Percentiles rank a stretch among this genome's conserved stretches.
These are phyloP conservation scores for Hippocampus comes DNA, from an alignment of 2,113 vertebrate species.

Conservation along the genomic window DNA sequence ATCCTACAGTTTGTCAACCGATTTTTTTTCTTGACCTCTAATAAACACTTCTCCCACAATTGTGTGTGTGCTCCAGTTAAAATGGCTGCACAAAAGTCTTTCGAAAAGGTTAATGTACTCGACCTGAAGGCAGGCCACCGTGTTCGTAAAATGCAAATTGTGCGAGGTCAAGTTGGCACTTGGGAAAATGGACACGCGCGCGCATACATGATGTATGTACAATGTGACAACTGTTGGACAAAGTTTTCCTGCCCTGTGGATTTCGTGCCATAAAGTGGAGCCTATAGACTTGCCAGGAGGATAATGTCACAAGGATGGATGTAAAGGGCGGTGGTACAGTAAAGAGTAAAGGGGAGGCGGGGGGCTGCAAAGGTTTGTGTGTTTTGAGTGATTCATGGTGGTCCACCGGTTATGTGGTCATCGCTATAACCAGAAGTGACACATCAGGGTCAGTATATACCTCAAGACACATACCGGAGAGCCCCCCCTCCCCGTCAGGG, in stretches of 20 bases:
- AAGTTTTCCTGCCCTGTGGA: conserved; percentile 30
- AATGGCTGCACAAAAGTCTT: not conserved
- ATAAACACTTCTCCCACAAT: conserved; percentile 8
- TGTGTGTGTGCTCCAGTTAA: not conserved
- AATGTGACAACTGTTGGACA: conserved; percentile 5
- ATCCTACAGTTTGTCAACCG: not conserved
- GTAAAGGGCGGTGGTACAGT: conserved; percentile 10
- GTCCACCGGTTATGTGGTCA: conserved; percentile 46
- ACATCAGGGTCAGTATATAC: conserved; percentile 65
- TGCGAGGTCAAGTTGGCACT: not conserved
- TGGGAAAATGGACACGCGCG: not conserved
- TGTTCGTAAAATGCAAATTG: not conserved
- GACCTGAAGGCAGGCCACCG: not conserved
- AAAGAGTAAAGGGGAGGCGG: not conserved
- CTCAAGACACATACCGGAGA: conserved; percentile 57
- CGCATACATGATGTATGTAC: conserved; percentile 10
- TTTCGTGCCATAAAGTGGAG: conserved; percentile 28
- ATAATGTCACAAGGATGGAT: conserved; percentile 44
- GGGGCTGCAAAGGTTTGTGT: conserved; percentile 19
- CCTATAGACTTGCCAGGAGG: conserved; percentile 44
- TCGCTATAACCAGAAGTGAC: conserved; percentile 63
- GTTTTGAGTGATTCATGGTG: conserved; percentile 44
- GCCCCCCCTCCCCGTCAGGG: conserved; percentile 25
- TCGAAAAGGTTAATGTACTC: not conserved
- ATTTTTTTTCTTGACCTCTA: not conserved